Evolutionary conservation across 2,797 vertebrate genomes (phyloP), one percentile per base, ranked within the genome.

Genomic region (Paramormyrops hopkinsi): DNA sequence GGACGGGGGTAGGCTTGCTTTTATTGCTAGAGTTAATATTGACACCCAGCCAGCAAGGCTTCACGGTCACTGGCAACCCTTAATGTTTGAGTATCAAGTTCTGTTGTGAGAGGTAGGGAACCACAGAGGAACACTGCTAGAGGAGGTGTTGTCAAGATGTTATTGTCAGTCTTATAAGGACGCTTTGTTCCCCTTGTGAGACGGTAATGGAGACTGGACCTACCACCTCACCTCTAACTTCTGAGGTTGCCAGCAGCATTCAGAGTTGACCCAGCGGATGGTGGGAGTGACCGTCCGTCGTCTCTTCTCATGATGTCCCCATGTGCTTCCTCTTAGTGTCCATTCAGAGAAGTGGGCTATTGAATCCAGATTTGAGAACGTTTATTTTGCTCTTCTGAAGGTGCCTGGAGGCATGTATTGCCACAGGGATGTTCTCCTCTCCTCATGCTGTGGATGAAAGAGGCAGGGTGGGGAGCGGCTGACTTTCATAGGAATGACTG

Each of bases 301-400:
- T 25, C 59, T 53, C 88, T 65, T 54, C 50, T 89, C 50, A 44
- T 29, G 56, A 51, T 46, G n/a, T 53, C 37, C 73, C 86, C 65
- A 50, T 85, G 25, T 89, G 84, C 69, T 76, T 76, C 48, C 69
- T 11, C 22, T 41, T 82, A 86, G 62, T 88, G 88, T 85, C 19
- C 25, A 89, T 90, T 65, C 54, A 88, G 50, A 17, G 41, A 54
- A 17, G 11, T 8, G 51, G n/a, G 37, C 89, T 90, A 89, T 89
- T 91, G 33, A 90, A 87, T 89, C 89, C 87, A 91, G 88, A 89
- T 91, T 87, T 86, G 46, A 11, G 29, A 51, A 56, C 29, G n/a
- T 83, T 90, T 83, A 76, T 83, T 82, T 87, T 19, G 51, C 33
- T 51, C 33, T 53, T 59, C 50, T 62, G 86, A 87, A 87, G 86